A percentile compares a stretch with the other conserved stretches of the same genome.
These are phyloP conservation scores for Suncus etruscus DNA, from an alignment of 2,113 vertebrate species.

Conservation along the genomic window DNA sequence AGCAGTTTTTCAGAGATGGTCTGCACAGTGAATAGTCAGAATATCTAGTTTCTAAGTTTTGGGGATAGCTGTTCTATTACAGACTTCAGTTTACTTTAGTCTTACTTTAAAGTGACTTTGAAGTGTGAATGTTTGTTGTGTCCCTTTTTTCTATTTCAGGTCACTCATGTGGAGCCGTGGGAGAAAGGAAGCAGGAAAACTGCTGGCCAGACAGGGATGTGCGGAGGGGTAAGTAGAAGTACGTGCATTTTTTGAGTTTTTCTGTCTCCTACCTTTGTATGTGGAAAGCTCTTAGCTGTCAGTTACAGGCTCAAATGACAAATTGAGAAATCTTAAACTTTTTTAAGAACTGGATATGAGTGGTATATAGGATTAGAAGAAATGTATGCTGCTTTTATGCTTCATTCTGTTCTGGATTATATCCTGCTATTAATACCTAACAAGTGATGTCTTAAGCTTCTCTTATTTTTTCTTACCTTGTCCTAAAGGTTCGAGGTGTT, in stretches of 20 bases:
- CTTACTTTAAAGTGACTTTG: background rate
- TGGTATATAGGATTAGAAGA: constrained; percentile 35
- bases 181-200: constrained; percentile 99
- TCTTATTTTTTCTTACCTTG: constrained; percentile 59
- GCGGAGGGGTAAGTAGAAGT: constrained; percentile 99
- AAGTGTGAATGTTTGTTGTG: constrained; percentile 75
- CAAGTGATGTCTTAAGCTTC: constrained; percentile 55
- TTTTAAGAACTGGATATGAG: background rate
- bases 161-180: constrained; percentile 97
- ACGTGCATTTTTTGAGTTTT: constrained; percentile 94
- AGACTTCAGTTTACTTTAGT: constrained; percentile 58
- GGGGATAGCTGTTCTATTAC: constrained; percentile 60
- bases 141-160: constrained; percentile 87
- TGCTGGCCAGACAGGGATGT: constrained; percentile 99
- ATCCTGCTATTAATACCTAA: constrained; percentile 44
- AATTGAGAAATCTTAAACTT: background rate
- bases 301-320: background rate
- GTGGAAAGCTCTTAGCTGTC: constrained; percentile 2
- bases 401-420: constrained; percentile 23
- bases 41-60: constrained; percentile 39
- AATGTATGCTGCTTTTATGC: background rate
- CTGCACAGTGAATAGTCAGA: constrained; percentile 11
- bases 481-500: constrained; percentile 95
- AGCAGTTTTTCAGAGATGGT: constrained; percentile 56
- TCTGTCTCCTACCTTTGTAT: constrained; percentile 76